These are phyloP conservation scores for Yponomeuta malinellus DNA, from an alignment of 2,888 invertebrate species.

Conservation along the genomic window DNA sequence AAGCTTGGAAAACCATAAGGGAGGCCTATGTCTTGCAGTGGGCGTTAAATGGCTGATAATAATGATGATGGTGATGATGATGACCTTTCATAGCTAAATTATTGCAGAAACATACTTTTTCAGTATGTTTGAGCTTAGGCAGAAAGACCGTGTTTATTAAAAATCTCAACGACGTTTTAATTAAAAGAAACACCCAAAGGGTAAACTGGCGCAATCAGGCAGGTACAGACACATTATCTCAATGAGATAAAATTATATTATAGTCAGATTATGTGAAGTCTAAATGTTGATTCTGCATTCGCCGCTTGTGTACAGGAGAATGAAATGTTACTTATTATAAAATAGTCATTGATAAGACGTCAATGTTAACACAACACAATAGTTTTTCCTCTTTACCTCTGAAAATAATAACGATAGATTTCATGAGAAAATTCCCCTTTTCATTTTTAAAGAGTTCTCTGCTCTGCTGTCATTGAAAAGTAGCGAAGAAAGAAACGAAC, in stretches of 20 bases:
- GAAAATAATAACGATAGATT: too few relatives aligned
- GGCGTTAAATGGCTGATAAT: too few relatives aligned
- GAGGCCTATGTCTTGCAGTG: too few relatives aligned
- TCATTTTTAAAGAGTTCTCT: background rate
- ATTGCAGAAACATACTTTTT: too few relatives aligned
- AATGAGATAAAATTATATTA: constrained; percentile 9
- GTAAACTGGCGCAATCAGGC: background rate
- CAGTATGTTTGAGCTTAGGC: too few relatives aligned
- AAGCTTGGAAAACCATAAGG: too few relatives aligned
- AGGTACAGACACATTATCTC: constrained; percentile 12
- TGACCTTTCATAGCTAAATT: too few relatives aligned
- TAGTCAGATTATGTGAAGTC: constrained; percentile 6
- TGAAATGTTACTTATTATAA: constrained; percentile 8
- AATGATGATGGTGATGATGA: too few relatives aligned
- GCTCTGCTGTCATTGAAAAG: background rate
- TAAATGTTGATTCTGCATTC: background rate
- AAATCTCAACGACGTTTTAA: background rate
- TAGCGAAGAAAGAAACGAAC: background rate
- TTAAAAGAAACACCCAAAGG: background rate
- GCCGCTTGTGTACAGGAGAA: background rate
- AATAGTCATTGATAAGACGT: constrained; percentile 9
- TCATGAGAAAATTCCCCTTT: too few relatives aligned
- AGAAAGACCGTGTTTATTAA: too few relatives aligned
- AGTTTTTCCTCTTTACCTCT: background rate
- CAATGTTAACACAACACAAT: background rate